Base-by-base conservation (phyloP, 2,797 vertebrate species). In the Chaetodon trifasciatus region DNA sequence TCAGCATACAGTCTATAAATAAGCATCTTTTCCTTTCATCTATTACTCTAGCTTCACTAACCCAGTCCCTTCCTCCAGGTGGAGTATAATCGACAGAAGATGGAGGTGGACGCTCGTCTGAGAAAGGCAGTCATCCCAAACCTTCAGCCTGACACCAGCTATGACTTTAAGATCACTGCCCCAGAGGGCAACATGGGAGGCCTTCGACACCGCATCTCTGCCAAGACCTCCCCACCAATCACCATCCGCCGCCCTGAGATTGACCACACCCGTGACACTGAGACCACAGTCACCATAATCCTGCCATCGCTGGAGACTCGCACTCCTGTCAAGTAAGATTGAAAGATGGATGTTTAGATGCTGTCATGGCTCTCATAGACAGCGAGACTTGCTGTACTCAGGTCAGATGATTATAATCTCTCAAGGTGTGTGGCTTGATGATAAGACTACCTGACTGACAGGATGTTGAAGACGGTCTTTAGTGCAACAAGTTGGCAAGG, bases 121-220 rank as follows among this genome's bases (percentile, higher is more conserved):
- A 97, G 95, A 91, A 99, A 98, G 90, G 97, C 97, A 0, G 96
- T 99, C 76, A 99, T 99, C 92, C 97, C 97, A 5, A 97, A 97
- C 86, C 95, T 99, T 68, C 96, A 95, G 88, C 96, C 98, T 0
- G 95, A 97, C 91, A 99, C 97, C 1, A 96, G 96, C 90, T 99
- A 99, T 37, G 97, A 97, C 89, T 99, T 99, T 0, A 97, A 97
- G 88, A 96, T 99, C 84, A 98, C 97, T 12, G 97, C 95, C 85
- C 96, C 96, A 0, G 97, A 97, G 84, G 97, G 97, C 42, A 98
- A 98, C 95, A 96, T 98, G 95, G 97, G 98, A 0, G 97, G 97
- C 46, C 95, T 99, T 66, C 97, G 99, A 91, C 98, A 99, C 91
- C 98, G 96, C 0, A 97, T 99, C 0, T 96, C 96, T 0, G 98